Conservation (phyloP, 1,140 invertebrate genomes). For the Solenopsis invicta region DNA sequence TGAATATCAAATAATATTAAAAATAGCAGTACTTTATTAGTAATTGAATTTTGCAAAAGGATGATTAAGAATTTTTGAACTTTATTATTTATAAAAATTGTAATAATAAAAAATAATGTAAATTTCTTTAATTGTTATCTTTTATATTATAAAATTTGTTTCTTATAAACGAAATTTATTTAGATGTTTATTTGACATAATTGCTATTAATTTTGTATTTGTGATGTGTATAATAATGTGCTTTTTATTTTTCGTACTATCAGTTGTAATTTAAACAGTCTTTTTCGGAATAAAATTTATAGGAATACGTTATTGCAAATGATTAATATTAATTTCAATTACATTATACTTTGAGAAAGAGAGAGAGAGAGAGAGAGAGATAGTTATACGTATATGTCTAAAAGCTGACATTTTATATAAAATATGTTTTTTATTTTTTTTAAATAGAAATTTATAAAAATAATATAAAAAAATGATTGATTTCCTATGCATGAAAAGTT, state of each 20-base stretch:
- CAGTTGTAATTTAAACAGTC: neutral
- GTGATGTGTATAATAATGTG: neutral
- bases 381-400: too few relatives aligned
- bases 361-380: too few relatives aligned
- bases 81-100: neutral
- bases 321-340: conserved; percentile 32
- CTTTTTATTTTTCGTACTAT: neutral
- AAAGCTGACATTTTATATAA: neutral
- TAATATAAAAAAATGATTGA: neutral
- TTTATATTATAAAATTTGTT: too few relatives aligned
- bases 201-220: neutral
- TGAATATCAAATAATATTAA: neutral
- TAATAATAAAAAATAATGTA: neutral
- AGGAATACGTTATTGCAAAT: neutral
- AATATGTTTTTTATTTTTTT: neutral
- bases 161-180: neutral
- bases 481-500: neutral
- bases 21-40: neutral
- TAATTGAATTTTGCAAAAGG: neutral
- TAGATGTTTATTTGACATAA: too few relatives aligned
- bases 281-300: neutral
- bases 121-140: neutral
- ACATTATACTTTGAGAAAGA: neutral
- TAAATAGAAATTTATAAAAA: neutral
- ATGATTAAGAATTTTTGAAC: neutral